These are phyloP conservation scores for Peromyscus nudipes DNA, from an alignment of 2,797 vertebrate species.

Conservation along the genomic window DNA sequence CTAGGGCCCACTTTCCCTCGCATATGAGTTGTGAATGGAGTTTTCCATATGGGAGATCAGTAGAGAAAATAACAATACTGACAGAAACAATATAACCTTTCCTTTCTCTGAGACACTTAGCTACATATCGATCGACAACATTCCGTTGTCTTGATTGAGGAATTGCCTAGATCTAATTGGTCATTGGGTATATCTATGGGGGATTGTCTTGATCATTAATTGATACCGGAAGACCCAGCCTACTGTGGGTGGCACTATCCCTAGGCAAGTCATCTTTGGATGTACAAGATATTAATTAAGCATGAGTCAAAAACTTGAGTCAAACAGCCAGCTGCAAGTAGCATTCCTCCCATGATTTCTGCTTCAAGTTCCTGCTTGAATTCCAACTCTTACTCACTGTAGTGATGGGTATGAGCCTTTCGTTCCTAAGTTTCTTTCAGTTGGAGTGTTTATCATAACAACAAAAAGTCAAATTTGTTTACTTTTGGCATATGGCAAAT, in stretches of 20 bases:
- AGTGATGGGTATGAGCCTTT: neutral
- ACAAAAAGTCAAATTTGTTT: neutral
- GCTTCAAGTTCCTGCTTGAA: neutral
- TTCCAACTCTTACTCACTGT: neutral
- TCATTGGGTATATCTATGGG: neutral
- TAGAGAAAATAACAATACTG: neutral
- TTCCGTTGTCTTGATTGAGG: neutral
- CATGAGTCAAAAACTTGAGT: neutral
- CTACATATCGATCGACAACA: neutral
- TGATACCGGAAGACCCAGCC: neutral
- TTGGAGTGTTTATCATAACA: neutral
- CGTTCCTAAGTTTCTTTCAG: neutral
- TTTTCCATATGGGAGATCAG: neutral
- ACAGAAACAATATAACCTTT: neutral
- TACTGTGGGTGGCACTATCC: neutral
- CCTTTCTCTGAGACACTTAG: neutral
- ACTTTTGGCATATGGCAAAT: neutral
- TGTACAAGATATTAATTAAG: neutral
- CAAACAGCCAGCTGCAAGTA: neutral
- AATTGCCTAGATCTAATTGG: neutral
- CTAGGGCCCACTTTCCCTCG: neutral
- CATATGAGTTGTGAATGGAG: neutral
- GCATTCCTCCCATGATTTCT: neutral
- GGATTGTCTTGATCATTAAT: neutral
- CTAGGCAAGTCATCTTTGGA: neutral